These are phyloP conservation scores for Platanista minor DNA, from an alignment of 2,113 vertebrate genomes.

Conservation along the genomic window DNA sequence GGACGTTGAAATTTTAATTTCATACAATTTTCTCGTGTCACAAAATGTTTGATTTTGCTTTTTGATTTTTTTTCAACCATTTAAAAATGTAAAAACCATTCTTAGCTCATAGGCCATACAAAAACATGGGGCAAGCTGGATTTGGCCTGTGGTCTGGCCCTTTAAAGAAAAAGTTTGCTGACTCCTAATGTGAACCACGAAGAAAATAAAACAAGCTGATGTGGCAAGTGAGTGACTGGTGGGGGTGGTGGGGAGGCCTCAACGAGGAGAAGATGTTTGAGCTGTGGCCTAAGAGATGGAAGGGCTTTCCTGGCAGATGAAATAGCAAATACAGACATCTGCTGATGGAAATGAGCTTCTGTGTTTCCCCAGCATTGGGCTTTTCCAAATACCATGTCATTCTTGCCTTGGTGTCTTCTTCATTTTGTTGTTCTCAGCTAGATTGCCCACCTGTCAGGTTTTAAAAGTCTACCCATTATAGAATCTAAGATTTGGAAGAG, in stretches of 20 bases:
- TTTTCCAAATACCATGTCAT: background rate
- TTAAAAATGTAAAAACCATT: constrained; percentile 34
- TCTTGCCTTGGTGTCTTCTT: background rate
- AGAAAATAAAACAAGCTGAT: background rate
- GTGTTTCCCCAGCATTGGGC: background rate
- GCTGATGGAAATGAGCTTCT: background rate
- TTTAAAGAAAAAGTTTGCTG: constrained; percentile 30
- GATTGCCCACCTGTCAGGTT: background rate
- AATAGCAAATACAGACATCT: background rate
- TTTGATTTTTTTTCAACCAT: background rate
- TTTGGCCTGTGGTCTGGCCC: background rate
- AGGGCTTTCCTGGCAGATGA: background rate
- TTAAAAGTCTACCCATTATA: background rate
- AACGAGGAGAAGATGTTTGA: background rate
- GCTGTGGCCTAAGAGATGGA: background rate
- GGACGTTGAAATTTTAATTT: constrained; percentile 31
- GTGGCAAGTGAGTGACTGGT: background rate
- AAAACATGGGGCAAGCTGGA: background rate
- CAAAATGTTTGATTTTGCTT: background rate
- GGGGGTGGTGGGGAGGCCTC: background rate
- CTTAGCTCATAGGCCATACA: background rate
- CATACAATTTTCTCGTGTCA: background rate
- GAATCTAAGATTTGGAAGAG: constrained; percentile 8
- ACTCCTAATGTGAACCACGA: background rate
- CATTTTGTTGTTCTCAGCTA: background rate